Base-by-base conservation (phyloP, 1,140 invertebrate species). In the Cephus cinctus region DNA sequence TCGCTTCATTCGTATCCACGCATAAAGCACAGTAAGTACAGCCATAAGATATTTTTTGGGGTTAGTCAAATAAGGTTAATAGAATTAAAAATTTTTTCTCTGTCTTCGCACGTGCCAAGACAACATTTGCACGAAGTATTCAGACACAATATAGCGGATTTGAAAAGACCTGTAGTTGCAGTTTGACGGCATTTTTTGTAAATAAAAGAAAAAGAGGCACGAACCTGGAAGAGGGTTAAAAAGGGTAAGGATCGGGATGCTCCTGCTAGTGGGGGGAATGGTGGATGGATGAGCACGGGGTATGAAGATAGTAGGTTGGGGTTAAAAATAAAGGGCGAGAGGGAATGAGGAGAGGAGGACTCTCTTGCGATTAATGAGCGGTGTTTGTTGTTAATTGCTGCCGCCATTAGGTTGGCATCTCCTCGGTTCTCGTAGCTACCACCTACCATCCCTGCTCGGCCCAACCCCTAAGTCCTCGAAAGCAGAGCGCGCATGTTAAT, bases 301-400 rank as follows among this genome's bases (percentile, higher is more conserved):
- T n/a, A n/a, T n/a, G n/a, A n/a, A n/a, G n/a, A n/a, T n/a, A n/a
- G n/a, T n/a, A n/a, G n/a, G n/a, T n/a, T n/a, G n/a, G n/a, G n/a
- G n/a, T n/a, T n/a, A n/a, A n/a, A n/a, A n/a, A n/a, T n/a, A n/a
- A 32, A 38, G 47, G 8, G 56, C 35, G 39, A 45, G 43, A 54
- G 44, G 47, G 54, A 50, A 51, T 48, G 52, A 56, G 46, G 48
- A 48, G 46, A 40, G 40, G 57, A 63, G 55, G 54, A 65, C 59
- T 57, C 62, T 65, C 57, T 61, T 56, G 67, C 73, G 67, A 75
- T 77, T 77, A 77, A 77, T 74, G 75, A 77, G 71, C 72, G 67
- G 70, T 76, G 73, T 75, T 77, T 77, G 74, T 75, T 73, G 73
- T 76, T 76, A 76, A 75, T 75, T 77, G 73, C 75, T 73, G 63